Base-by-base conservation (phyloP, 2,113 vertebrate genomes). In the Podarcis cretensis region DNA sequence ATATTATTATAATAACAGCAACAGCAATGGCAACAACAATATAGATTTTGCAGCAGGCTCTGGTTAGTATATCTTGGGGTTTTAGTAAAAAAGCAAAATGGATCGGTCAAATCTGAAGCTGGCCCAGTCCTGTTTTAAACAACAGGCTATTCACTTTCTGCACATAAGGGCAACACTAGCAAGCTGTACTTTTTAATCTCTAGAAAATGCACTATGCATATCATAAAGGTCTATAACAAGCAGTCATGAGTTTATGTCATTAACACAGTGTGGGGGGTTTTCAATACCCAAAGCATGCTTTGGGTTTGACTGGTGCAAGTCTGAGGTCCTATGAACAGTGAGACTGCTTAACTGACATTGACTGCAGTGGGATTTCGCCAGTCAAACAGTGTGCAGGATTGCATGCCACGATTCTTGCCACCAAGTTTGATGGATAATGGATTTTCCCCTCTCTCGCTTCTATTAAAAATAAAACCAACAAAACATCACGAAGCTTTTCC, bases 401-500 rank as follows among this genome's bases (percentile, higher is more conserved):
- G 21, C 16, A 78, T 68, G 78, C 27, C 66, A 65, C 84, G 80
- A 65, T 73, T 87, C 6, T 87, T 87, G 27, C 57, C 86, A 86
- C 32, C 4, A 35, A 90, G 87, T 90, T 71, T 54, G 54, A 79
- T 84, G 40, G 12, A 75, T 89, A 84, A 32, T 96, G 87, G 96
- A 95, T 92, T 30, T 9, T 89, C 92, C 93, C 65, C 73, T 75
- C 85, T 89, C 74, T 85, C 81, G 25, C 68, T 21, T 91, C 87
- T 85, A 87, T 90, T 86, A 90, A 90, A 76, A 92, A 89, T 82
- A 93, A 94, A 90, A 93, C 76, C 92, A 91, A 57, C 57, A 87
- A 81, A 94, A 90, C 86, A 92, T 79, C 21, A 82, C 77, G 83
- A 92, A 94, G 92, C 76, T 84, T 95, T 92, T 94, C 89, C 91